phyloP scores from a whole-genome alignment of 2,113 vertebrate species.

The Agapornis roseicollis region DNA sequence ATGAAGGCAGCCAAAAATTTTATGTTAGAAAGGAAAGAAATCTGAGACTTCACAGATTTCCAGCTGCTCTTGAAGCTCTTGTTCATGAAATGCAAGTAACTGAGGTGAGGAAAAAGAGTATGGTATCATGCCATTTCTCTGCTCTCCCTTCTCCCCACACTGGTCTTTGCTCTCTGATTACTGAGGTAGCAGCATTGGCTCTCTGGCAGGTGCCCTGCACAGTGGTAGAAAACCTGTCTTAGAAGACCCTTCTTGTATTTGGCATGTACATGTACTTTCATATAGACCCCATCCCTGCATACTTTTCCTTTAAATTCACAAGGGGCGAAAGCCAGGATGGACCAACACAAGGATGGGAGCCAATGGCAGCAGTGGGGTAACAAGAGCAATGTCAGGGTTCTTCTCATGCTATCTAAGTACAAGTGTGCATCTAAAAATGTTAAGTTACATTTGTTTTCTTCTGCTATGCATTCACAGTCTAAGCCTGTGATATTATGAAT shows the following conservation, averaged over 20 bases:
- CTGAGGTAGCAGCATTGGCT: background rate
- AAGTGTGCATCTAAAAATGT: background rate
- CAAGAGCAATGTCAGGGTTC: background rate
- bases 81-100: background rate
- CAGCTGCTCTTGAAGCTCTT: background rate
- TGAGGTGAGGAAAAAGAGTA: background rate
- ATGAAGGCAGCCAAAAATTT: background rate
- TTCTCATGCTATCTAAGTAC: fast-evolving
- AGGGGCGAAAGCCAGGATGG: background rate
- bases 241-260: background rate
- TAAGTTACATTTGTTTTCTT: background rate
- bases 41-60: background rate
- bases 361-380: background rate
- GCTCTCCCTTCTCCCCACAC: background rate
- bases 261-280: background rate
- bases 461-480: background rate
- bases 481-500: background rate
- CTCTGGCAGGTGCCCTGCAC: background rate
- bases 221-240: background rate
- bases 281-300: fast-evolving
- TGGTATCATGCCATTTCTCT: background rate
- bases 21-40: background rate
- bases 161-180: background rate
- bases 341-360: background rate
- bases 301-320: background rate